Evolutionary conservation across 2,888 invertebrate genomes (phyloP).

Genomic region (Chrysina gloriosa): DNA sequence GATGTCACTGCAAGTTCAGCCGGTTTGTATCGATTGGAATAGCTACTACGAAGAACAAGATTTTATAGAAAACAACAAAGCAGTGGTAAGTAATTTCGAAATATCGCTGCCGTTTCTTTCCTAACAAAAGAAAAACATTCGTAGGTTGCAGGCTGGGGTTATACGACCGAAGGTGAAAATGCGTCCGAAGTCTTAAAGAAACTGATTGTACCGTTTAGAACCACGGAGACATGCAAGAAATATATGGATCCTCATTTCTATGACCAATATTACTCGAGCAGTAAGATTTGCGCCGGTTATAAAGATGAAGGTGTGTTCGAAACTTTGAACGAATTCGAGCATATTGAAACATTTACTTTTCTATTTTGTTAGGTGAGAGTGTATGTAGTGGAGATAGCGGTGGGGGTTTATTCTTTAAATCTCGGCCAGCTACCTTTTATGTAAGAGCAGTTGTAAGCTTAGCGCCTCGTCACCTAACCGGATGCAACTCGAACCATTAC

Average conservation of each 20-base stretch:
- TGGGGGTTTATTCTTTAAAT: conserved; percentile 63
- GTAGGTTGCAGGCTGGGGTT: conserved; percentile 59
- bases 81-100: conserved; percentile 54
- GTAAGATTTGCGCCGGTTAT: conserved; percentile 51
- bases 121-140: too few relatives aligned
- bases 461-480: conserved; percentile 52
- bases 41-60: conserved; percentile 39
- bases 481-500: conserved; percentile 57
- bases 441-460: conserved; percentile 64
- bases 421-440: conserved; percentile 57
- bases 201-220: conserved; percentile 45
- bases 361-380: conserved; percentile 58
- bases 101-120: too few relatives aligned
- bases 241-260: conserved; percentile 43
- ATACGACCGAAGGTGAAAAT: conserved; percentile 48
- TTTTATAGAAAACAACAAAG: conserved; percentile 43
- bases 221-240: conserved; percentile 38
- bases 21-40: conserved; percentile 59
- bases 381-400: conserved; percentile 67
- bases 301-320: conserved; percentile 42
- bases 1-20: conserved; percentile 57
- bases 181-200: conserved; percentile 52
- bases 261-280: conserved; percentile 39
- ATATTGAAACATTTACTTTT: too few relatives aligned
- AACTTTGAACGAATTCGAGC: background rate